A percentile compares a stretch with the other conserved stretches of the same genome.
phyloP scores from a whole-genome alignment of 2,797 vertebrate species.

The Phalanger gymnotis region DNA sequence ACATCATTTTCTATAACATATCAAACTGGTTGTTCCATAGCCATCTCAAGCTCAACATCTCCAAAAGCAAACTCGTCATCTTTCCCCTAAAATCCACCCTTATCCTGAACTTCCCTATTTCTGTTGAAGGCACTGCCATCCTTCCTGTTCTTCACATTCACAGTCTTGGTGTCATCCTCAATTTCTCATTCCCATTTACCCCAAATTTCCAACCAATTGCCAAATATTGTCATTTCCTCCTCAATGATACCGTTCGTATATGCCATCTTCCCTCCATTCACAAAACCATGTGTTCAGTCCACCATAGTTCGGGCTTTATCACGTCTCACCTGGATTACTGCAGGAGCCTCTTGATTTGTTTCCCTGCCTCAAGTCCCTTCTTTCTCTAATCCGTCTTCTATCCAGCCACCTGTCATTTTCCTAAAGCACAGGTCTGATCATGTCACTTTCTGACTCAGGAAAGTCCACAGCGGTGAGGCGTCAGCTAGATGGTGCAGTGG shows the following conservation, averaged over 20 bases:
- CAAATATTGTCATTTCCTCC: not conserved
- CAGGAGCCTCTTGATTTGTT: no score
- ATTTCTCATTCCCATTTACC: not conserved
- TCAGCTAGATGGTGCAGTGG: no score
- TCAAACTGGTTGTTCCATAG: not conserved
- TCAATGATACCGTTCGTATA: not conserved
- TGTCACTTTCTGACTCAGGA: not conserved
- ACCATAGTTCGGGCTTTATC: not conserved
- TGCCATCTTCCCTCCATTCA: not conserved
- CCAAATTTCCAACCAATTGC: not conserved
- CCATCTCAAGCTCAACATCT: not conserved
- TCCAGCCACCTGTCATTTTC: not conserved
- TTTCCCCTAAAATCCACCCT: not conserved
- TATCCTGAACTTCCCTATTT: not conserved
- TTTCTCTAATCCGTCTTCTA: not conserved
- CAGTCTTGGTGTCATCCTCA: no score
- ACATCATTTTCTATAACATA: not conserved
- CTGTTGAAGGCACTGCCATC: not conserved
- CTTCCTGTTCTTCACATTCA: not conserved
- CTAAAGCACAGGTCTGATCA: not conserved
- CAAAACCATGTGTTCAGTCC: no score
- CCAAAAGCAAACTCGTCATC: not conserved
- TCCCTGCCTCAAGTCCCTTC: not conserved
- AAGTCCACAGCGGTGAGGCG: not conserved
- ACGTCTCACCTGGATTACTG: not conserved